Conservation (phyloP, 2,113 vertebrate species). For the Oostethus manadensis region DNA sequence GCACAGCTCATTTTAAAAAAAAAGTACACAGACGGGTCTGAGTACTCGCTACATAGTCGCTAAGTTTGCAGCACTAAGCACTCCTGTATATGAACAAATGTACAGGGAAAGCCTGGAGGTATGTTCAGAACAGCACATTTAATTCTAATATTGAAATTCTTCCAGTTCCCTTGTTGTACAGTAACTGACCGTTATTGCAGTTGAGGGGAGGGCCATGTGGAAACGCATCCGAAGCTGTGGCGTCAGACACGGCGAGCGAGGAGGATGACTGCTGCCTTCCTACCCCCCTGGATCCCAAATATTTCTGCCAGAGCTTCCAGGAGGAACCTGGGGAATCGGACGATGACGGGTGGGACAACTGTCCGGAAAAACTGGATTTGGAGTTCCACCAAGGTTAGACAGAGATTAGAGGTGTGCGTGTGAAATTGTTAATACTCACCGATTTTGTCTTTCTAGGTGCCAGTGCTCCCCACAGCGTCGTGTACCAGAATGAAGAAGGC, state of each 20-base stretch:
- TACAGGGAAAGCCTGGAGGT: no score
- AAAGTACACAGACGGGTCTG: no score
- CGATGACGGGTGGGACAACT: slow-evolving; percentile 54
- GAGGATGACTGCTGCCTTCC: slow-evolving; percentile 40
- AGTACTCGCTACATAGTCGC: no score
- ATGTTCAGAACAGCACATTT: no score
- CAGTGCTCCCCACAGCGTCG: slow-evolving; percentile 69
- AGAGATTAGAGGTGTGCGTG: no score
- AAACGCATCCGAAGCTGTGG: slow-evolving; percentile 30
- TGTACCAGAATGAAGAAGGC: slow-evolving; percentile 94
- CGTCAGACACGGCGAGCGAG: slow-evolving; percentile 32
- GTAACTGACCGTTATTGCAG: slow-evolving; percentile 21
- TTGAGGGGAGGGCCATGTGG: slow-evolving; percentile 53
- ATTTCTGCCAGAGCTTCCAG: slow-evolving; percentile 73
- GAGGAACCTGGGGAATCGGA: slow-evolving; percentile 55
- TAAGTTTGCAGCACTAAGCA: no score
- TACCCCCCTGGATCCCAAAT: slow-evolving; percentile 67
- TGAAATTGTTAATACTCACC: no score
- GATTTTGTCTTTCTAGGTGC: slow-evolving; percentile 50
- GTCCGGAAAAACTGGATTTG: slow-evolving; percentile 48
- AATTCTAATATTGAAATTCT: no score
- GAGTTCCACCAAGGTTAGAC: slow-evolving; percentile 64
- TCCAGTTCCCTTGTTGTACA: no score
- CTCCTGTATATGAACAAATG: no score
- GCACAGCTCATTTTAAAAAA: background rate